Conservation (phyloP, 1,140 invertebrate species). For the Drosophila navojoa region DNA sequence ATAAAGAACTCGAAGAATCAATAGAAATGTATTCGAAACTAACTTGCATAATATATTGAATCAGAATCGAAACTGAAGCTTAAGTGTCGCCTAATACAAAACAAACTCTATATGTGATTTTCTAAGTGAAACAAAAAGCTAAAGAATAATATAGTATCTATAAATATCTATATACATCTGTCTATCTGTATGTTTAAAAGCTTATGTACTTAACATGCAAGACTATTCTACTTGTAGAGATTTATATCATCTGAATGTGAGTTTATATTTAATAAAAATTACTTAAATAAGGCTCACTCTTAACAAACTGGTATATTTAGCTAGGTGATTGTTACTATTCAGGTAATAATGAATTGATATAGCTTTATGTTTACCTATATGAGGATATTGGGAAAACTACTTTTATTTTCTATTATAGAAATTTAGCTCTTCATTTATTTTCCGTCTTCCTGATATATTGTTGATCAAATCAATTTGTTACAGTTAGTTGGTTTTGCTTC, state of each 20-base stretch:
- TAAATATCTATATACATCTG: neutral
- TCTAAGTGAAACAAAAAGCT: slow-evolving; percentile 56
- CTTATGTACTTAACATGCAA: slow-evolving; percentile 20
- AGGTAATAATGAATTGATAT: no score
- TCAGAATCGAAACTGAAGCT: slow-evolving; percentile 1
- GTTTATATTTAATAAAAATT: slow-evolving; percentile 13
- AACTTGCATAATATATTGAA: slow-evolving; percentile 17
- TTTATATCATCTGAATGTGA: slow-evolving; percentile 8
- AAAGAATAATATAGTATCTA: slow-evolving; percentile 33
- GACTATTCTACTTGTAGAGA: neutral
- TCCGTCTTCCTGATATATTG: no score
- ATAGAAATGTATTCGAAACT: slow-evolving; percentile 24
- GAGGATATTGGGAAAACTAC: no score
- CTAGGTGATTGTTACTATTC: no score
- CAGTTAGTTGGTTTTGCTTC: no score
- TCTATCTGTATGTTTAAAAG: neutral
- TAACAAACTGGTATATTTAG: no score
- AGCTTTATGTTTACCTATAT: no score
- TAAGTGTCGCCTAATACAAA: neutral
- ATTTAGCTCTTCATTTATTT: no score
- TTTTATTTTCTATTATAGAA: no score
- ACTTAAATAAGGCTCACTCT: no score
- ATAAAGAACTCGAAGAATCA: neutral
- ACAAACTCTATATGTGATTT: slow-evolving; percentile 67
- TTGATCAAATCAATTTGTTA: no score